phyloP scores from a whole-genome alignment of 2,888 invertebrate genomes.

The Panzeria rudis region DNA sequence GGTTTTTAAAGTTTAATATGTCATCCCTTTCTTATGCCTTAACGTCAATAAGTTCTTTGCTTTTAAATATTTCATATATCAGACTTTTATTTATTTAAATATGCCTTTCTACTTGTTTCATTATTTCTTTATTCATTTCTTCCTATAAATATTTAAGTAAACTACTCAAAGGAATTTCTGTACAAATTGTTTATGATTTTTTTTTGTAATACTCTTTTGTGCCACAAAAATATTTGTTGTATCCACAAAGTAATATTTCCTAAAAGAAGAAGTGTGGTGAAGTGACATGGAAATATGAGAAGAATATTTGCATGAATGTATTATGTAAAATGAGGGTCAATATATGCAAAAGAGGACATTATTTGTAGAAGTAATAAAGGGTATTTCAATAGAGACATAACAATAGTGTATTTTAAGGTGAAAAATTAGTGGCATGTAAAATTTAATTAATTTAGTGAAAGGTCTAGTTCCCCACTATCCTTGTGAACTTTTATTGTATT shows the following conservation, averaged over 20 bases:
- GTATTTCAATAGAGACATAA: neutral
- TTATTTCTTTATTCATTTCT: slow-evolving; percentile 29
- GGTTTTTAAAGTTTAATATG: no score
- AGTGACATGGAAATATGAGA: slow-evolving; percentile 6
- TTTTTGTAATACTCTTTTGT: neutral
- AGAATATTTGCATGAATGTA: slow-evolving; percentile 34
- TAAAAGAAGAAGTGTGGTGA: neutral
- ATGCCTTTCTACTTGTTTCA: neutral
- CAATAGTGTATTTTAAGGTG: neutral
- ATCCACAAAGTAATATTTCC: slow-evolving; percentile 26
- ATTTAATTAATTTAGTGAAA: no score
- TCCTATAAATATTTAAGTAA: slow-evolving; percentile 39
- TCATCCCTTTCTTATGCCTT: neutral
- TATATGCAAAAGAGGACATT: neutral
- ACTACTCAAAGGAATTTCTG: slow-evolving; percentile 49
- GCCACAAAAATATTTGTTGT: slow-evolving; percentile 42
- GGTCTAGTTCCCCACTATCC: no score
- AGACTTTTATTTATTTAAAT: neutral
- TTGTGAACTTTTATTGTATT: no score
- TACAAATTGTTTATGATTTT: slow-evolving; percentile 34
- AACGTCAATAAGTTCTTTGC: neutral
- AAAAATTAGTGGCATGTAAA: no score
- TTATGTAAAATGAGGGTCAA: slow-evolving; percentile 52
- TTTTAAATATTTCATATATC: slow-evolving; percentile 6
- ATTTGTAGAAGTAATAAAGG: neutral